Evolutionary conservation across 1,140 invertebrate genomes (phyloP).

Genomic region (Parasteatoda tepidariorum): DNA sequence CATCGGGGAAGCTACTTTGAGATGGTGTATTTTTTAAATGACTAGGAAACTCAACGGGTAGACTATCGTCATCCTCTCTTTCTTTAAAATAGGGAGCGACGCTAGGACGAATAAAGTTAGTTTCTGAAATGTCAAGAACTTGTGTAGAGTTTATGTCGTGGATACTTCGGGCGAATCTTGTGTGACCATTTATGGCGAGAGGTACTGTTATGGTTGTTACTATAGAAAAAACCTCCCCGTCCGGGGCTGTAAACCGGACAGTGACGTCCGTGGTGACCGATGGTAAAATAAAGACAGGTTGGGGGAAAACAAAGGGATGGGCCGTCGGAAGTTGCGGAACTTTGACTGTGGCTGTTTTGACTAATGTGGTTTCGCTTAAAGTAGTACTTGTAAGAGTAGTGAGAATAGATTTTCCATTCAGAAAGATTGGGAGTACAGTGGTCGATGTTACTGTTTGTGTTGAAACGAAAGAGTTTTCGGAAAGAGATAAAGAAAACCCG

Average conservation of each 20-base stretch:
- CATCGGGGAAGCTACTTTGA: background rate
- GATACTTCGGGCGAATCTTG: conserved; percentile 42
- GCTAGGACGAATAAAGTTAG: too few species aligned
- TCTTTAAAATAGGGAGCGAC: too few species aligned
- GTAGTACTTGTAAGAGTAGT: conserved; percentile 88
- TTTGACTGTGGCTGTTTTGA: conserved; percentile 69
- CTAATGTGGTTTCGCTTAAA: conserved; percentile 86
- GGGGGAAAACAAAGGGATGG: conserved; percentile 64
- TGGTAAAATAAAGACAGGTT: conserved; percentile 60
- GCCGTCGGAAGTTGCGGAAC: conserved; percentile 70
- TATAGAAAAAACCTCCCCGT: conserved; percentile 62
- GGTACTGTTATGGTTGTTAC: conserved; percentile 63
- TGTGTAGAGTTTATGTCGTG: background rate
- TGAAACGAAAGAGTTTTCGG: conserved; percentile 73
- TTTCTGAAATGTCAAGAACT: background rate
- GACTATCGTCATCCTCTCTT: background rate
- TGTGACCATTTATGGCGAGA: conserved; percentile 33
- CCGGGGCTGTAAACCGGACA: conserved; percentile 62
- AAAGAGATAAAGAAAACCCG: conserved; percentile 47
- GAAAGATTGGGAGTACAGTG: conserved; percentile 86
- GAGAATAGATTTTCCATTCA: conserved; percentile 87
- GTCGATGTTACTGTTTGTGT: conserved; percentile 88
- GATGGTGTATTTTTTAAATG: background rate
- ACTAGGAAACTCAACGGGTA: background rate
- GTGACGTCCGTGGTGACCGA: conserved; percentile 64